Evolutionary conservation across 1,140 invertebrate species (phyloP), one percentile per base, ranked within the genome.

Genomic region (Tribolium castaneum): DNA sequence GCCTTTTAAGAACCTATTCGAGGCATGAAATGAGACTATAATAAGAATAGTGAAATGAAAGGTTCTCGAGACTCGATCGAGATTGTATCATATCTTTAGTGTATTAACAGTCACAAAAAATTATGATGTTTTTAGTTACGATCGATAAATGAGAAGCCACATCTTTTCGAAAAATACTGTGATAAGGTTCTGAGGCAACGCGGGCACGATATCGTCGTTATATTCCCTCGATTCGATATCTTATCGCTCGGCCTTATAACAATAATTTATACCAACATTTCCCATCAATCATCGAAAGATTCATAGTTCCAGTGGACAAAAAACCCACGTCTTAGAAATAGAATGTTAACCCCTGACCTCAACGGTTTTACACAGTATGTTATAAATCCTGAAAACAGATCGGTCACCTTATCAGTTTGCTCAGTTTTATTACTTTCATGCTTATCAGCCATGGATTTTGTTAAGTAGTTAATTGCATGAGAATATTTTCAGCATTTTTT

Each of bases 381-480:
- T 72, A 51, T 72, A 72, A 72, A 72, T 72, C 70, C 13, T 51
- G 25, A 73, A 34, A 73, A 54, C 50, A 35, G 49, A 54, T 73
- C 70, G 71, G 71, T 73, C 71, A 73, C 52, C 71, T 66, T 66
- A 66, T 66, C 59, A 66, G 59, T 66, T 66, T 73, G 49, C 22
- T 73, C 71, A 73, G 71, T 73, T 73, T 52, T 73, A 73, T 72
- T 39, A 52, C 9, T 72, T 72, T 72, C 70, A 72, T 72, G 70
- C 70, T 72, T 72, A 72, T 72, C 71, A 73, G 71, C 52, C 2
- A 52, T 35, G 49, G 16, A 73, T 73, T 73, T 73, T 73, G 71
- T 73, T 51, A 73, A 73, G 49, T 73, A 73, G 45, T 73, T 73
- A 73, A 73, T 73, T 73, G 71, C 71, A 73, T 73, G 71, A 54